phyloP scores from a whole-genome alignment of 1,140 invertebrate species.

The Maniola jurtina region DNA sequence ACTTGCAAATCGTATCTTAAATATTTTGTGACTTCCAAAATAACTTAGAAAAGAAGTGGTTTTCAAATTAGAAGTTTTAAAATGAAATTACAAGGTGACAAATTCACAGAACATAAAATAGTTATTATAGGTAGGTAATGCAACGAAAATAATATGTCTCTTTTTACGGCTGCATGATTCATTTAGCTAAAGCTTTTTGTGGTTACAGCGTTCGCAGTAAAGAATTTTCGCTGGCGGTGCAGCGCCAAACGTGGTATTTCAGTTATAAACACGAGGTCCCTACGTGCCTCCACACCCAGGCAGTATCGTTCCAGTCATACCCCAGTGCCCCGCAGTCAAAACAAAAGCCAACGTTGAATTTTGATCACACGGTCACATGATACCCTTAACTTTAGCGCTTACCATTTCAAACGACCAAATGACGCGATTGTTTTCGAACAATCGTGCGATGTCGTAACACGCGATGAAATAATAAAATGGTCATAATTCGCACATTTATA shows the following conservation, averaged over 20 bases:
- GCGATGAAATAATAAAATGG: conserved; percentile 18
- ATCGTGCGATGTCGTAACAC: conserved; percentile 34
- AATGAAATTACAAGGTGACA: too few species aligned
- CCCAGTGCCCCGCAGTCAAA: conserved; percentile 45
- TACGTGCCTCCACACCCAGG: conserved; percentile 24
- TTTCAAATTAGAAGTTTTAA: too few species aligned
- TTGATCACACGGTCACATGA: conserved; percentile 45
- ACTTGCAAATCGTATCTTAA: too few species aligned
- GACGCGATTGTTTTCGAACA: conserved; percentile 38
- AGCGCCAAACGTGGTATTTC: not conserved
- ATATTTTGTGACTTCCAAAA: too few species aligned
- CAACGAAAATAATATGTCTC: too few species aligned
- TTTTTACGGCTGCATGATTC: not conserved
- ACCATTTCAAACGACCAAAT: conserved; percentile 30
- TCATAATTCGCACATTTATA: conserved; percentile 29
- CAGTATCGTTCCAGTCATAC: conserved; percentile 41
- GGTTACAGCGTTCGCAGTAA: not conserved
- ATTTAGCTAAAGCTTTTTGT: not conserved
- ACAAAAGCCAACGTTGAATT: conserved; percentile 35
- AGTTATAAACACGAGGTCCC: conserved; percentile 6
- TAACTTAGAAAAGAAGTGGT: too few species aligned
- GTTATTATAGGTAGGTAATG: too few species aligned
- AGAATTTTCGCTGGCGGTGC: not conserved
- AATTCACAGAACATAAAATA: too few species aligned
- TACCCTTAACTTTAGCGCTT: conserved; percentile 38